Conservation (phyloP, 1,140 invertebrate genomes). For the Sitodiplosis mosellana region DNA sequence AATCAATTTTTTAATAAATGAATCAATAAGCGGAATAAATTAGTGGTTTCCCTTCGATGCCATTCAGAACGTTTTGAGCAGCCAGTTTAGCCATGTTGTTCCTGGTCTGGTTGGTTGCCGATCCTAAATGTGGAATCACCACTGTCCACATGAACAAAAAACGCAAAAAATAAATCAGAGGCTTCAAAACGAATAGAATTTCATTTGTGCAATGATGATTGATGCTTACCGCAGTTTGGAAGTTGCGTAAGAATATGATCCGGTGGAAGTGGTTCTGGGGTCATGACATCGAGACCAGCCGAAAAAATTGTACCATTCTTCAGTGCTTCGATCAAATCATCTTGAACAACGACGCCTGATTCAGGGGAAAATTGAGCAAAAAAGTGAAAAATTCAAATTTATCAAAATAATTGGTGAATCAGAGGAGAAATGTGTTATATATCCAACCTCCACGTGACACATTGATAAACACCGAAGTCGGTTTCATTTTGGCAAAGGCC, state of each 20-base stretch:
- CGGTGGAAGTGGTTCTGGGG: conserved; percentile 68
- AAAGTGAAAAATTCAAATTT: neutral
- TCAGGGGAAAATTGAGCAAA: conserved; percentile 6
- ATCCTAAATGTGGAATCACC: conserved; percentile 78
- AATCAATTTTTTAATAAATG: no score
- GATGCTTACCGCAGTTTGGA: conserved; percentile 51
- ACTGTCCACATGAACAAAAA: conserved; percentile 21
- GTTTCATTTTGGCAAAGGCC: conserved; percentile 63
- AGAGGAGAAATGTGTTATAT: no score
- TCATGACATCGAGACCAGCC: conserved; percentile 78
- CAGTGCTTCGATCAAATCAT: conserved; percentile 54
- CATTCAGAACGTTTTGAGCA: conserved; percentile 63
- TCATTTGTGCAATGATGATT: no score
- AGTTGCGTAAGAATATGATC: conserved; percentile 56
- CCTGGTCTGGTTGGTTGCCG: conserved; percentile 59
- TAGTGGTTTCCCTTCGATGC: conserved; percentile 45
- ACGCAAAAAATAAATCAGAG: neutral
- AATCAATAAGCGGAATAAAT: conserved; percentile 29
- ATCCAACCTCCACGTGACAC: conserved; percentile 49
- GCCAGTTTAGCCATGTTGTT: conserved; percentile 59
- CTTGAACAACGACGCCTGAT: conserved; percentile 48
- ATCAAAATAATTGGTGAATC: neutral
- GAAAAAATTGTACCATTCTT: conserved; percentile 50
- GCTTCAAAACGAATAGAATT: no score
- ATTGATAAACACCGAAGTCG: conserved; percentile 58